A percentile compares a stretch with the other conserved stretches of the same genome.
Conservation (phyloP, 2,888 invertebrate genomes). For the Drymonia ruficornis region DNA sequence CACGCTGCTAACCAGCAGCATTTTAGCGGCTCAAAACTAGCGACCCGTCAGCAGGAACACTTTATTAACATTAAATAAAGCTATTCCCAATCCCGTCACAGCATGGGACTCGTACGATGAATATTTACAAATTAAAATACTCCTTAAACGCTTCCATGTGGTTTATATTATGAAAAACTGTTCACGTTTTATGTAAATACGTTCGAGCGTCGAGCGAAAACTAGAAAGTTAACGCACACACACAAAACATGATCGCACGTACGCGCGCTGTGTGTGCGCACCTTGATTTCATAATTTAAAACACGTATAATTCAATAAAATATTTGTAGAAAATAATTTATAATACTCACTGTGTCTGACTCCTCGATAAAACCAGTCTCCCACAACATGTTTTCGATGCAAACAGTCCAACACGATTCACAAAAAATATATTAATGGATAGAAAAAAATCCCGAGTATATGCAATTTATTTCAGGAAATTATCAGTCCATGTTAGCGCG, state of each 20-base stretch:
- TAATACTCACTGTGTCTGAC: constrained; percentile 73
- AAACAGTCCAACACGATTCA: constrained; percentile 70
- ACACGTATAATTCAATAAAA: constrained; percentile 49
- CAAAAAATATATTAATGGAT: constrained; percentile 33
- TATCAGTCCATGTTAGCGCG: constrained; percentile 58
- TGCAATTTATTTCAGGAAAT: constrained; percentile 39
- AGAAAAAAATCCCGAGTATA: constrained; percentile 21
- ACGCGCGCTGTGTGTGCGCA: constrained; percentile 43
- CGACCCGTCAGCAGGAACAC: constrained; percentile 53
- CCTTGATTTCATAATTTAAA: constrained; percentile 71
- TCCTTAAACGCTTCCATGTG: constrained; percentile 72
- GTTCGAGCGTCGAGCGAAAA: constrained; percentile 77
- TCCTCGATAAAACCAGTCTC: constrained; percentile 77
- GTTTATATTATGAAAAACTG: constrained; percentile 82
- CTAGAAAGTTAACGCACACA: constrained; percentile 82
- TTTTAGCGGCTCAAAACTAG: constrained; percentile 44
- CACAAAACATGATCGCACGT: constrained; percentile 40
- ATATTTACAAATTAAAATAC: constrained; percentile 73
- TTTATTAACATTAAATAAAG: constrained; percentile 68
- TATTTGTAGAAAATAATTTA: constrained; percentile 28
- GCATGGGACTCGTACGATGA: constrained; percentile 59
- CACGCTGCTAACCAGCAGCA: constrained; percentile 26
- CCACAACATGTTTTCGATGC: constrained; percentile 73
- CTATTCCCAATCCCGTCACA: constrained; percentile 69
- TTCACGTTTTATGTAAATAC: constrained; percentile 84